Conservation (phyloP, 2,113 vertebrate species). For the Phyllopteryx taeniolatus region DNA sequence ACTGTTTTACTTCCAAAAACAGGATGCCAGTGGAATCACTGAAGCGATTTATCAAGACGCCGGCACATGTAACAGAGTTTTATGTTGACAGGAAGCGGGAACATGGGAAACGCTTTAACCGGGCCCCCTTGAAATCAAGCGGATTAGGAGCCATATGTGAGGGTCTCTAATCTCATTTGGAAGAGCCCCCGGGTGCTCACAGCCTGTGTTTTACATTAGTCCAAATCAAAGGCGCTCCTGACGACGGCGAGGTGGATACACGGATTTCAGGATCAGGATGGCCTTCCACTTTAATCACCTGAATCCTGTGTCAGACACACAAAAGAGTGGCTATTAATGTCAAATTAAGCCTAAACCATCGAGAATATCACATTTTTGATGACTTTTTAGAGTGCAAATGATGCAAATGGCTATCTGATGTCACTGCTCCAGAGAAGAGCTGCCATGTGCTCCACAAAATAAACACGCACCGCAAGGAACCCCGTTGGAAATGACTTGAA, state of each 20-base stretch:
- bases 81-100: conserved; percentile 6
- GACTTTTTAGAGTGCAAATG: neutral
- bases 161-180: conserved; percentile 10
- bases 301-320: neutral
- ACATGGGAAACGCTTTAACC: conserved; percentile 2
- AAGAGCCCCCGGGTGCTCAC: conserved; percentile 5
- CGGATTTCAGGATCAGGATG: neutral
- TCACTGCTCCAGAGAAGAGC: neutral
- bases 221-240: conserved; percentile 4
- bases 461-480: neutral
- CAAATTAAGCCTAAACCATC: neutral
- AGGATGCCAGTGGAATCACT: neutral
- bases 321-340: neutral
- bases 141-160: conserved; percentile 9
- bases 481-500: neutral
- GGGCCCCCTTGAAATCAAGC: conserved; percentile 6
- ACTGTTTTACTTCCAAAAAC: neutral
- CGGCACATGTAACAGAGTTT: neutral
- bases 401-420: neutral
- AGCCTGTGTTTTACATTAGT: conserved; percentile 11
- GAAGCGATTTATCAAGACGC: neutral
- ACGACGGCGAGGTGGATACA: neutral
- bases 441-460: neutral
- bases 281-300: neutral
- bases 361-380: neutral